phyloP scores from a whole-genome alignment of 2,797 vertebrate genomes.

The Caiman crocodilus region DNA sequence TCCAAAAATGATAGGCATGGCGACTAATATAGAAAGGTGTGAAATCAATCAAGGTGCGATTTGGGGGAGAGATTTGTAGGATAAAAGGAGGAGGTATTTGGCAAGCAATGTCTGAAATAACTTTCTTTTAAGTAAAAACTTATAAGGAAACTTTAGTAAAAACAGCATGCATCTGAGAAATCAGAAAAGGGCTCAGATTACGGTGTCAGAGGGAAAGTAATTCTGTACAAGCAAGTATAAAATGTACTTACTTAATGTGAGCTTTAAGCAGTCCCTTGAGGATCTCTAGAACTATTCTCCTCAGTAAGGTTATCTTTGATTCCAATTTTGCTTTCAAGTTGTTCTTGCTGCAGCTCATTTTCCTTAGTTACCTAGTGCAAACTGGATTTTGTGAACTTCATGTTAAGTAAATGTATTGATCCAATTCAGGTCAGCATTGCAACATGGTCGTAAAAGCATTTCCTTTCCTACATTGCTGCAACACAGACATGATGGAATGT shows the following conservation, averaged over 20 bases:
- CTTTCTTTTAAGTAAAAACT: neutral
- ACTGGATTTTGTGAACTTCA: constrained; percentile 51
- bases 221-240: neutral
- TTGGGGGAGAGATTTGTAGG: neutral
- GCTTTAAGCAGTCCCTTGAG: neutral
- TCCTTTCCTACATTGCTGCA: neutral
- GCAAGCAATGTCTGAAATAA: neutral
- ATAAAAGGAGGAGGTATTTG: neutral
- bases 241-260: neutral
- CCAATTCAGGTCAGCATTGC: constrained; percentile 16
- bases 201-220: neutral
- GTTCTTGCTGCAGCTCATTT: neutral
- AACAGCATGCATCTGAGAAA: neutral
- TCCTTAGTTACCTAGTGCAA: constrained; percentile 26
- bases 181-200: neutral
- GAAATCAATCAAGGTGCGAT: neutral
- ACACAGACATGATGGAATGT: neutral
- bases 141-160: neutral
- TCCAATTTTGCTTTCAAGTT: neutral
- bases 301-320: neutral
- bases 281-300: neutral
- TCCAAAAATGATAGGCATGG: neutral
- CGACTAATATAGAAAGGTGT: neutral
- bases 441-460: constrained; percentile 38
- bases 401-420: constrained; percentile 31